A percentile compares a stretch with the other conserved stretches of the same genome.
Conservation (phyloP, 1,140 invertebrate species). For the Bombus confusus region DNA sequence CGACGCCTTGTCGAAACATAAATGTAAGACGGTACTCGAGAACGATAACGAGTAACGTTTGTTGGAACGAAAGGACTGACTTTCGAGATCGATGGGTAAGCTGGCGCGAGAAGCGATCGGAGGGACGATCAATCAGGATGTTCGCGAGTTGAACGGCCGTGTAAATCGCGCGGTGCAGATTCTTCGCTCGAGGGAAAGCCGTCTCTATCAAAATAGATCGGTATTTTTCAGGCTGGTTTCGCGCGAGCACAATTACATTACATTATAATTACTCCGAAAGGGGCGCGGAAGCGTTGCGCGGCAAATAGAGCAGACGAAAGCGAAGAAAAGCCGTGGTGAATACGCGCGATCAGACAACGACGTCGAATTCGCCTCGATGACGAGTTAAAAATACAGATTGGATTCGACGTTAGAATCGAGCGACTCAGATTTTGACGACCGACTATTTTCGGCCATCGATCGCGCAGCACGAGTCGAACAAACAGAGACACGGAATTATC, state of each 20-base stretch:
- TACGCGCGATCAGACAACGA: background rate
- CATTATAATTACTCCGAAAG: conserved; percentile 7
- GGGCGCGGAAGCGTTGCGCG: background rate
- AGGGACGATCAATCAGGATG: background rate
- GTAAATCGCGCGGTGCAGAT: background rate
- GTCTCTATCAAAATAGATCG: background rate
- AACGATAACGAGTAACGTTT: background rate
- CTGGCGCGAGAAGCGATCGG: background rate
- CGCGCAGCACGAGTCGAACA: background rate
- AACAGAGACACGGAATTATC: background rate
- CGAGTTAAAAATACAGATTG: conserved; percentile 27
- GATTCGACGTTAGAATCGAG: background rate
- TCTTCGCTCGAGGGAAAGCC: background rate
- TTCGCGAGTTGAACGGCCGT: background rate
- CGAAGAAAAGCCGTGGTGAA: background rate
- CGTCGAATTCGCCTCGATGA: background rate
- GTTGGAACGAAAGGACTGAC: background rate
- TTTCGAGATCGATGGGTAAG: background rate
- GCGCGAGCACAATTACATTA: too few species aligned
- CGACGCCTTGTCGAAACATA: background rate
- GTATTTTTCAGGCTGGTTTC: background rate
- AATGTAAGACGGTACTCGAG: background rate
- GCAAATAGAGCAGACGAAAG: background rate
- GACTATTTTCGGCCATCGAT: background rate
- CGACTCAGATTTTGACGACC: background rate